Percentiles rank a stretch among this genome's conserved stretches.
phyloP scores from a whole-genome alignment of 2,797 vertebrate species.

The Pipistrellus nathusii region DNA sequence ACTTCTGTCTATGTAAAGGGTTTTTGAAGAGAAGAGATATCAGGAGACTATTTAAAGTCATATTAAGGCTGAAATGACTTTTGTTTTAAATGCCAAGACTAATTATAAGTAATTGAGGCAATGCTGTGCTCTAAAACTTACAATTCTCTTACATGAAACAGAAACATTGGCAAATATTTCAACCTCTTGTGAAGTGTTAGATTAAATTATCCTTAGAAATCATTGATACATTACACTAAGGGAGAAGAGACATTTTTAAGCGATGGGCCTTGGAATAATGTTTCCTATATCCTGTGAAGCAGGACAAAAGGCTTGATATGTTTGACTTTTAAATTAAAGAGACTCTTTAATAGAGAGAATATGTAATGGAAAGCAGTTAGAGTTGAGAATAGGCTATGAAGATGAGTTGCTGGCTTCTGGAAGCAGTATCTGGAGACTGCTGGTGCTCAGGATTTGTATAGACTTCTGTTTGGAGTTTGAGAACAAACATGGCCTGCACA shows the following conservation, averaged over 20 bases:
- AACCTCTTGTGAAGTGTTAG: conserved; percentile 56
- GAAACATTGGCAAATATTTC: conserved; percentile 61
- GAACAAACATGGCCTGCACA: not conserved
- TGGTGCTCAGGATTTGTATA: not conserved
- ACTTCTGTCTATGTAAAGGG: not conserved
- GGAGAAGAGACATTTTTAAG: conserved; percentile 70
- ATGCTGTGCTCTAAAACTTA: conserved; percentile 55
- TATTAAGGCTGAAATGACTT: conserved; percentile 32
- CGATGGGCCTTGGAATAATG: conserved; percentile 51
- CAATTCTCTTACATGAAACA: conserved; percentile 65
- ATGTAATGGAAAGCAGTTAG: conserved; percentile 49
- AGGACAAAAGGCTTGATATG: conserved; percentile 49
- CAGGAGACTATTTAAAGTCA: conserved; percentile 47
- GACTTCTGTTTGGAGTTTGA: conserved; percentile 24
- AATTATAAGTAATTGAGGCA: conserved; percentile 65
- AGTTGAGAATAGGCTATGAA: conserved; percentile 51
- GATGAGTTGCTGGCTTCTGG: conserved; percentile 61
- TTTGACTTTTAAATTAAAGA: conserved; percentile 69
- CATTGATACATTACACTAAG: conserved; percentile 37
- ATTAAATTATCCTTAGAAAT: conserved; percentile 71
- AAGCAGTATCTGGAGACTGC: conserved; percentile 52
- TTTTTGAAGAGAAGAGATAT: not conserved
- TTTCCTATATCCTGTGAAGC: conserved; percentile 16
- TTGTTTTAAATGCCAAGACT: conserved; percentile 52
- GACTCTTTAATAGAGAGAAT: conserved; percentile 60